Percentiles rank a stretch among this genome's conserved stretches.
Conservation (phyloP, 2,888 invertebrate genomes). For the Drosophila monieri region DNA sequence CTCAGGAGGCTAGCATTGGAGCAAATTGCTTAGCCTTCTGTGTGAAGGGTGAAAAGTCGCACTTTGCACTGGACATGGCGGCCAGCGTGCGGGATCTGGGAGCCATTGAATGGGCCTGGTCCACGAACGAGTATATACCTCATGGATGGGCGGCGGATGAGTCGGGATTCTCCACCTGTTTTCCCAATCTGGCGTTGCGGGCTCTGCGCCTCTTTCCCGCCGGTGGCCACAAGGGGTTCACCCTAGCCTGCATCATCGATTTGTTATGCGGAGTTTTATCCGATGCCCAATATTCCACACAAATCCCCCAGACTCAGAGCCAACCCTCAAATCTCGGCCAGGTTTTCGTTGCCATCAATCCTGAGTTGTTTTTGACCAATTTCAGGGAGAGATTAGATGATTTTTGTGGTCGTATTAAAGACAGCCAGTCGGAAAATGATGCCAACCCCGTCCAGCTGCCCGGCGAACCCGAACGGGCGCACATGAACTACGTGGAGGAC, state of each 20-base stretch:
- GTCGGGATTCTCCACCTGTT: conserved; percentile 47
- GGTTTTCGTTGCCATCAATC: conserved; percentile 55
- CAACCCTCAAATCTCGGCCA: conserved; percentile 47
- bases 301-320: conserved; percentile 11
- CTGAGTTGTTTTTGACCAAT: conserved; percentile 48
- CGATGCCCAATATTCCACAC: conserved; percentile 52
- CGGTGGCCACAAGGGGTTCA: conserved; percentile 51
- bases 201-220: conserved; percentile 48
- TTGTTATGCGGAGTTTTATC: conserved; percentile 58
- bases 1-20: conserved; percentile 36
- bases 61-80: conserved; percentile 59
- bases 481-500: conserved; percentile 53
- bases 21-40: conserved; percentile 60
- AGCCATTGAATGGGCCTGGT: conserved; percentile 49
- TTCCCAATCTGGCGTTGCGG: conserved; percentile 42
- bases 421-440: conserved; percentile 8
- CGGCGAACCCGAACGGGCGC: conserved; percentile 43
- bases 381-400: conserved; percentile 54
- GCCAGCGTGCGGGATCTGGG: conserved; percentile 48
- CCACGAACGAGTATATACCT: conserved; percentile 47
- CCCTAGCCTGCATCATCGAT: conserved; percentile 55
- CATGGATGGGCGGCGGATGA: conserved; percentile 50
- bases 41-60: conserved; percentile 34
- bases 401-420: conserved; percentile 37
- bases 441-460: conserved; percentile 32